These are phyloP conservation scores for Sinotaia quadrata DNA, from an alignment of 2,888 invertebrate species.

Conservation along the genomic window DNA sequence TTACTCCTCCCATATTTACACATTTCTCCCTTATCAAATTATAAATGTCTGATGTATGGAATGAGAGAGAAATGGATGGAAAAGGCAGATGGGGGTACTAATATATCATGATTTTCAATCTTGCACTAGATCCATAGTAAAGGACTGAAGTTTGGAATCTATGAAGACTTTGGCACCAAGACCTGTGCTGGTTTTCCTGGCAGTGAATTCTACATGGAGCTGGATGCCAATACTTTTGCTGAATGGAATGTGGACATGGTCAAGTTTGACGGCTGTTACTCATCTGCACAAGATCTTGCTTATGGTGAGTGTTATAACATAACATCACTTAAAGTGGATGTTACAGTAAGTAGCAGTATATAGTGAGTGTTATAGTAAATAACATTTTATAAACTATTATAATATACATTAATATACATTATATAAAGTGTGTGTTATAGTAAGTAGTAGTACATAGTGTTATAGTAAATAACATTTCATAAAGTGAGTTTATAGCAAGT, in stretches of 20 bases:
- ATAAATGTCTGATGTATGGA: no score
- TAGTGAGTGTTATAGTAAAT: neutral
- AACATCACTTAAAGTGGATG: neutral
- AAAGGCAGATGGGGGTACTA: no score
- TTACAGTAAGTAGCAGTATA: neutral
- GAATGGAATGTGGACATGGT: slow-evolving; percentile 96
- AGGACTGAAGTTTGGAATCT: slow-evolving; percentile 96
- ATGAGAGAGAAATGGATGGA: no score
- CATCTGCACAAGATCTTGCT: slow-evolving; percentile 78
- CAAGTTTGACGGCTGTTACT: slow-evolving; percentile 97
- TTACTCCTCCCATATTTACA: no score
- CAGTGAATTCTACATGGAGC: slow-evolving; percentile 86
- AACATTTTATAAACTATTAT: no score
- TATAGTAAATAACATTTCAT: no score
- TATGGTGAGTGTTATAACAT: slow-evolving; percentile 34
- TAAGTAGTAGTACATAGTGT: no score
- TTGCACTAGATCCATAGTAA: slow-evolving; percentile 51
- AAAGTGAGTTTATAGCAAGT: no score
- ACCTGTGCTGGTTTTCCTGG: slow-evolving; percentile 99
- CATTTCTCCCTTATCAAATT: no score
- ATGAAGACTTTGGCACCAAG: slow-evolving; percentile 96
- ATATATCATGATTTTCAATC: no score
- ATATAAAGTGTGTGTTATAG: no score
- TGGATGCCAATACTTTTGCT: slow-evolving; percentile 93
- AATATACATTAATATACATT: no score